Base-by-base conservation (phyloP, 2,797 vertebrate species). In the Neoniphon sammara region DNA sequence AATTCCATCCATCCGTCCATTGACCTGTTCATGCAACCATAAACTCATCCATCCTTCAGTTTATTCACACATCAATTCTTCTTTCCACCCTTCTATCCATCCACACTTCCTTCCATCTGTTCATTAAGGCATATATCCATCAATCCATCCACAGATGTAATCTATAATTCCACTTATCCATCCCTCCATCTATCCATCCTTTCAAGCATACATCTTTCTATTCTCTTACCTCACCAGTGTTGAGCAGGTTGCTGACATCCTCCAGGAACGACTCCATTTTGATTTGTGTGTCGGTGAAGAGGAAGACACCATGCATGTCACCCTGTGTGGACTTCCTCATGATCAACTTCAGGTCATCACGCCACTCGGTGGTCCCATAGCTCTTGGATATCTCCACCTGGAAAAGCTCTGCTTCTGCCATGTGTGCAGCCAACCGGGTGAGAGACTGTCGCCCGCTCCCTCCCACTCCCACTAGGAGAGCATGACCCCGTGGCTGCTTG, bases 251-350 rank as follows among this genome's bases (percentile, higher is more conserved):
- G 78, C 95, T 96, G 50, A 97, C 89, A 27, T 97, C 96, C 88
- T 97, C 97, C 27, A 98, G 87, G 82, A 97, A 98, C 0, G 96
- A 96, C 71, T 98, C 96, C 76, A 83, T 92, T 90, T 97, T 98
- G 61, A 98, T 97, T 82, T 98, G 96, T 3, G 94, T 94, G 71
- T 98, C 97, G 0, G 96, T 96, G 63, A 98, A 97, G 25, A 98
- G 93, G 89, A 98, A 97, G 66, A 97, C 95, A 0, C 95, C 95
- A 1, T 96, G 96, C 77, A 84, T 88, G 49, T 97, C 96, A 0
- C 94, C 93, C 67, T 94, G 93, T 0, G 96, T 94, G 9, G 96
- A 95, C 77, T 94, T 96, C 71, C 89, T 93, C 74, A 97, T 78
- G 84, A 97, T 95, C 15, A 83, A 78, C 87, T 96, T 97, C 58